These are phyloP conservation scores for Setipinna tenuifilis DNA, from an alignment of 2,797 vertebrate species.

Conservation along the genomic window DNA sequence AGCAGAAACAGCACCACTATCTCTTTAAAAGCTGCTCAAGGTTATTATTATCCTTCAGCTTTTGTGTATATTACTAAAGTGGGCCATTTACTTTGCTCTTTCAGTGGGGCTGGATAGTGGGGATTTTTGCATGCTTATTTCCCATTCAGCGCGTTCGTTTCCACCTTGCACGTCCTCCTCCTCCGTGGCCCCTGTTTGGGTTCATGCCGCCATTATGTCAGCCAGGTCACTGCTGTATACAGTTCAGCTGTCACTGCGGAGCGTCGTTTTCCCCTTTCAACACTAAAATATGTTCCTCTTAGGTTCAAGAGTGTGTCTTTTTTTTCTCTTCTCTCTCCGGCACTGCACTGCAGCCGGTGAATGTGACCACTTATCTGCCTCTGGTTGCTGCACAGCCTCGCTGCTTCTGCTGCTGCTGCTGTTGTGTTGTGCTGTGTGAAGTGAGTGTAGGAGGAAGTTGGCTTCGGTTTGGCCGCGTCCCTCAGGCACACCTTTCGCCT, in stretches of 20 bases:
- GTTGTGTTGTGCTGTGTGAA: not conserved
- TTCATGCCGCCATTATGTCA: not conserved
- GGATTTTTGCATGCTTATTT: conserved; percentile 17
- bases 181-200: not conserved
- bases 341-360: not conserved
- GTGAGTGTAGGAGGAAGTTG: conserved; percentile 7
- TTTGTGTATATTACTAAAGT: conserved; percentile 43
- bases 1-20: not conserved
- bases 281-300: not conserved
- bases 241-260: not conserved
- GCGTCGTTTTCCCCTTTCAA: not conserved
- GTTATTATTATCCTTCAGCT: conserved; percentile 37
- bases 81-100: conserved; percentile 32
- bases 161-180: not conserved
- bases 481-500: not conserved
- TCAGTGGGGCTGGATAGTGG: conserved; percentile 24
- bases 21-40: conserved; percentile 17
- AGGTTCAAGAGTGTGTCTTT: too few relatives aligned
- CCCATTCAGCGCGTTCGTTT: not conserved
- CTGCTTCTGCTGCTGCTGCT: not conserved
- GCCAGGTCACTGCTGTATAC: conserved; percentile 13
- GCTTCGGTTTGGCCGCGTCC: not conserved
- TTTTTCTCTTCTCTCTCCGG: not conserved
- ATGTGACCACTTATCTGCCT: not conserved
- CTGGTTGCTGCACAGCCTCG: not conserved